Evolutionary conservation across 2,113 vertebrate species (phyloP).

Genomic region (Excalfactoria chinensis): DNA sequence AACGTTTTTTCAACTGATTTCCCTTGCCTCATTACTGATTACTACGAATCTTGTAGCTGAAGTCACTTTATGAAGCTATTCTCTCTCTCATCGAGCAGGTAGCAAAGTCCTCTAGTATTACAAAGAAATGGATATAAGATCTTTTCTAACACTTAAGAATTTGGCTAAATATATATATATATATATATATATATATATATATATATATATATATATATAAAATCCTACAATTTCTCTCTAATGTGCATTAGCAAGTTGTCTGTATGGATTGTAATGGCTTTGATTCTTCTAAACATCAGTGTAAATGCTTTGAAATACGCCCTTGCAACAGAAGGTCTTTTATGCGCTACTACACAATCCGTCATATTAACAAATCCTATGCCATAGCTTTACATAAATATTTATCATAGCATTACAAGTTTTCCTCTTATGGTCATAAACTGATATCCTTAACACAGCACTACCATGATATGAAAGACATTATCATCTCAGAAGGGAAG

Average conservation of each 20-base stretch:
- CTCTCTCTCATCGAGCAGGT: not conserved
- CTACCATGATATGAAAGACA: not conserved
- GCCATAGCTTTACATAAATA: not conserved
- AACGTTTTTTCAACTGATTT: slow-evolving; percentile 26
- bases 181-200: no score
- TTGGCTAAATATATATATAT: no score
- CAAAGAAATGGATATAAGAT: accelerated
- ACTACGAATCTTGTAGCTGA: not conserved
- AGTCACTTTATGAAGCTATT: not conserved
- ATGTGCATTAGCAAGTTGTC: not conserved
- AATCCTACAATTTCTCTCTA: not conserved
- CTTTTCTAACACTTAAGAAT: not conserved
- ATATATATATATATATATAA: no score
- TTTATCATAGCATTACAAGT: not conserved
- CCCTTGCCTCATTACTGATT: not conserved
- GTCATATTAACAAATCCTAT: not conserved
- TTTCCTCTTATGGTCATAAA: not conserved
- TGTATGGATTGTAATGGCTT: accelerated
- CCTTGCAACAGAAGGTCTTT: not conserved
- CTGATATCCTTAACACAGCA: not conserved
- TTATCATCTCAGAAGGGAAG: not conserved
- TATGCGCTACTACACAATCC: not conserved
- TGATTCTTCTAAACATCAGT: not conserved
- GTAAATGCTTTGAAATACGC: not conserved
- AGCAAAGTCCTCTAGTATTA: not conserved